Evolutionary conservation across 1,140 invertebrate genomes (phyloP).

Genomic region (Heterodera carotae): DNA sequence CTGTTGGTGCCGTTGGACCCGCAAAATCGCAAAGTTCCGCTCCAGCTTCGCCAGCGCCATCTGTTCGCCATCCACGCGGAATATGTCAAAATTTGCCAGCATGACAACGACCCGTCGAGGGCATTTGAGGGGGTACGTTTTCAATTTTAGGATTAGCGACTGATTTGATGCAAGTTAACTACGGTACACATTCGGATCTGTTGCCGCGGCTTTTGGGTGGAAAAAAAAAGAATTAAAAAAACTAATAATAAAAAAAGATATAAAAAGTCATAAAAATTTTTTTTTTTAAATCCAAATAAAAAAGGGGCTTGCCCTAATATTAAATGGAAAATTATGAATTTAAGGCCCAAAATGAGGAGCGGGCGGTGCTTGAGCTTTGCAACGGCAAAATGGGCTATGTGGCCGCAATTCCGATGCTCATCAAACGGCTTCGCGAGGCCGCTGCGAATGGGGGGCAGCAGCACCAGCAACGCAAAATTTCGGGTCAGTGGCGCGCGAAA

Average conservation of each 20-base stretch:
- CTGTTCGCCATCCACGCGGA: constrained; percentile 22
- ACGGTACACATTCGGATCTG: too few species aligned
- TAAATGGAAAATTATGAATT: constrained; percentile 11
- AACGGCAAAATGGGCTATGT: constrained; percentile 34
- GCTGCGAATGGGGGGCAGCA: neutral
- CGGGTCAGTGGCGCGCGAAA: too few species aligned
- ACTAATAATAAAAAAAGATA: too few species aligned
- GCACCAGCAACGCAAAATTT: neutral
- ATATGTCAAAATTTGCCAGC: constrained; percentile 35
- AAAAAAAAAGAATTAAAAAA: too few species aligned
- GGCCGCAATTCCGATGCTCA: constrained; percentile 29
- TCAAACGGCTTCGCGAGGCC: constrained; percentile 33
- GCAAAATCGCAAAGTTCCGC: constrained; percentile 24
- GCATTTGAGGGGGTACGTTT: constrained; percentile 27
- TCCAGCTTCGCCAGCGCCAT: constrained; percentile 18
- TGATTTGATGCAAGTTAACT: too few species aligned
- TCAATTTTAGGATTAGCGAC: too few species aligned
- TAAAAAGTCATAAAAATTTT: too few species aligned
- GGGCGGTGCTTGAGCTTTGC: constrained; percentile 29
- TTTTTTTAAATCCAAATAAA: neutral
- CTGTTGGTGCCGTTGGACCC: constrained; percentile 21
- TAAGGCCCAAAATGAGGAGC: constrained; percentile 42
- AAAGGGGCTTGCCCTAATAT: too few species aligned
- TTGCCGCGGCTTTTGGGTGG: too few species aligned
- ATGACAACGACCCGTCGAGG: neutral